Percentiles rank a stretch among this genome's conserved stretches.
phyloP scores from a whole-genome alignment of 2,113 vertebrate genomes.

The Mystacornis crossleyi region DNA sequence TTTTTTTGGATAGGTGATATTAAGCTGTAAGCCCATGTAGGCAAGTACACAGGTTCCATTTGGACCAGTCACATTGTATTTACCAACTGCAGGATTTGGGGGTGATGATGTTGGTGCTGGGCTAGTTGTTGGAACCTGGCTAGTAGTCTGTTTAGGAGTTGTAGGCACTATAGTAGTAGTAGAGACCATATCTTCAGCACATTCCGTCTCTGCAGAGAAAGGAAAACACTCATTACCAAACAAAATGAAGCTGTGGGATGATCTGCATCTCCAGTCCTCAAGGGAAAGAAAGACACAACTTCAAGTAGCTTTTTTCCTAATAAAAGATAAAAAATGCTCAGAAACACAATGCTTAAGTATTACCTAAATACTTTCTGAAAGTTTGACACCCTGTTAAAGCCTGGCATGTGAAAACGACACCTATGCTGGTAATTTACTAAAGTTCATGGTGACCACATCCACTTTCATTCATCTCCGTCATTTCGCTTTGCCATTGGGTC shows the following conservation, averaged over 20 bases:
- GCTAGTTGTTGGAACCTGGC: constrained; percentile 19
- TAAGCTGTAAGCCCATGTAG: constrained; percentile 88
- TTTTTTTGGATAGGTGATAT: constrained; percentile 79
- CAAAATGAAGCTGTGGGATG: not conserved
- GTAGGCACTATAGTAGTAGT: not conserved
- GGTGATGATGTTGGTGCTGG: constrained; percentile 51
- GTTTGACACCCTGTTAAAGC: not conserved
- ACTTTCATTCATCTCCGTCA: not conserved
- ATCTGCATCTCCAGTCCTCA: not conserved
- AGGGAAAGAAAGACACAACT: not conserved
- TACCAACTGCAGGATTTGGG: constrained; percentile 62
- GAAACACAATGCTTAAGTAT: not conserved
- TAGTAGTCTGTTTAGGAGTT: constrained; percentile 12
- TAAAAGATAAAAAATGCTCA: not conserved
- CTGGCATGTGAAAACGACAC: not conserved
- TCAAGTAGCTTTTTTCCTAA: not conserved
- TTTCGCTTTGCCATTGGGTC: not conserved
- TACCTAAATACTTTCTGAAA: not conserved
- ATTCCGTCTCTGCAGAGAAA: constrained; percentile 79
- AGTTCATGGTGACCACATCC: not conserved
- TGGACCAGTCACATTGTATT: constrained; percentile 75
- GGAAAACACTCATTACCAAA: not conserved
- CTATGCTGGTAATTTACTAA: not conserved
- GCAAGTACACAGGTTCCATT: constrained; percentile 87
- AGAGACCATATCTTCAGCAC: constrained; percentile 77